Conservation (phyloP, 1,140 invertebrate species). For the Neodiprion pinetum region DNA sequence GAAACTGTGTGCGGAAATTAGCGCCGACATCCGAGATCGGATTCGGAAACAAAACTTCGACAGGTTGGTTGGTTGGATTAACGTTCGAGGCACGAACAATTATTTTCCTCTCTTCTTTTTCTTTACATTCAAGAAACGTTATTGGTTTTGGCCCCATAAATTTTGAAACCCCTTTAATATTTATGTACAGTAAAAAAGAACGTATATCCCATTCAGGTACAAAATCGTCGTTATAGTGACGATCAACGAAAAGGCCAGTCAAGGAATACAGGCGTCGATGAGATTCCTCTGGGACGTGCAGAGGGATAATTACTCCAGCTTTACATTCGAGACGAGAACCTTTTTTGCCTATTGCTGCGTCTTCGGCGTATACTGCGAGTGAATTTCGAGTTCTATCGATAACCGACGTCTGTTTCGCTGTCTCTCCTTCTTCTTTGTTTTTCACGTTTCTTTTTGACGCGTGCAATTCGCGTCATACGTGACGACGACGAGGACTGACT, state of each 20-base stretch:
- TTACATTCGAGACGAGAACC: slow-evolving; percentile 44
- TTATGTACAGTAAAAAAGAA: neutral
- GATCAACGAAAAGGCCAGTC: slow-evolving; percentile 52
- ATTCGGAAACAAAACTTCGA: slow-evolving; percentile 61
- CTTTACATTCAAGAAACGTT: neutral
- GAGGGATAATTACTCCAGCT: slow-evolving; percentile 49
- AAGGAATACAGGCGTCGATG: slow-evolving; percentile 41
- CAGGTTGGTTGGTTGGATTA: slow-evolving; percentile 46
- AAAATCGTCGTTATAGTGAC: slow-evolving; percentile 51
- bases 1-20: slow-evolving; percentile 53
- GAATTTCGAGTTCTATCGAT: neutral
- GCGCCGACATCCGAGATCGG: slow-evolving; percentile 53
- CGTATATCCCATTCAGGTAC: slow-evolving; percentile 36
- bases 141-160: neutral
- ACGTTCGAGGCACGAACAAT: no score
- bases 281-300: slow-evolving; percentile 52
- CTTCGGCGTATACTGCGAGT: slow-evolving; percentile 50
- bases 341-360: slow-evolving; percentile 50
- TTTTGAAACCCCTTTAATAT: neutral
- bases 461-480: no score
- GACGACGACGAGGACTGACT: no score
- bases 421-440: no score
- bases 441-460: no score
- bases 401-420: no score
- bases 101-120: neutral